Conservation (phyloP, 1,140 invertebrate species). For the Lepidurus apus region DNA sequence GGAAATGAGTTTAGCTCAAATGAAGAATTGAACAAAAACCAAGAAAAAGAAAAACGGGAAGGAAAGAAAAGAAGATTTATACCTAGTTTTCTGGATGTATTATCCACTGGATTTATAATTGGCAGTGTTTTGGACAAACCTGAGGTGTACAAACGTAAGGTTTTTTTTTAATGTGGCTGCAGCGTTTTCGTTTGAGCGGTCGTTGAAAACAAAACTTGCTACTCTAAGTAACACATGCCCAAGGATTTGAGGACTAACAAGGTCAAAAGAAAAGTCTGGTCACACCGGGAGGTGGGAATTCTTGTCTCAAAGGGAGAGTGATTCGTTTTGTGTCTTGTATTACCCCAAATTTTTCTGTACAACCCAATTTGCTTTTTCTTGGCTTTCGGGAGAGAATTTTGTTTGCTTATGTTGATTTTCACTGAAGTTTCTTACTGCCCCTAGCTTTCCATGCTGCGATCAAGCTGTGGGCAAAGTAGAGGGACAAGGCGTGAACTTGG, state of each 20-base stretch:
- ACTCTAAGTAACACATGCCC: conserved; percentile 1
- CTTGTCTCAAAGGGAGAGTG: neutral
- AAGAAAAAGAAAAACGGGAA: neutral
- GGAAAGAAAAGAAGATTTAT: neutral
- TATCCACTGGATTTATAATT: neutral
- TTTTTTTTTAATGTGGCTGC: neutral
- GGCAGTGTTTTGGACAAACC: conserved; percentile 4
- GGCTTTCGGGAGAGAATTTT: conserved; percentile 14
- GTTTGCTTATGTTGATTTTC: conserved; percentile 7
- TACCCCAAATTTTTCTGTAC: conserved; percentile 8
- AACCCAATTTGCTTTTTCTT: neutral
- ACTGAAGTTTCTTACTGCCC: conserved; percentile 52
- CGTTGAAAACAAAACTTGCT: neutral
- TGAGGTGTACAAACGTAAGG: conserved; percentile 6
- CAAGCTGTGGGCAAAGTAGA: conserved; percentile 82
- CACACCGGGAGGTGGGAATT: conserved; percentile 6
- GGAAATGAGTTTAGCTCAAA: neutral
- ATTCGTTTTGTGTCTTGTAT: conserved; percentile 4
- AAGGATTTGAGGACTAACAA: conserved; percentile 9
- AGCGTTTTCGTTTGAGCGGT: neutral
- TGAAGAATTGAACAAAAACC: neutral
- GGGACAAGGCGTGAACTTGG: conserved; percentile 84
- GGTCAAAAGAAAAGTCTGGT: neutral
- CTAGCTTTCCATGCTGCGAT: conserved; percentile 77
- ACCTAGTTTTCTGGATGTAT: conserved; percentile 8